phyloP scores from a whole-genome alignment of 2,113 vertebrate genomes.

The Elanoides forficatus region DNA sequence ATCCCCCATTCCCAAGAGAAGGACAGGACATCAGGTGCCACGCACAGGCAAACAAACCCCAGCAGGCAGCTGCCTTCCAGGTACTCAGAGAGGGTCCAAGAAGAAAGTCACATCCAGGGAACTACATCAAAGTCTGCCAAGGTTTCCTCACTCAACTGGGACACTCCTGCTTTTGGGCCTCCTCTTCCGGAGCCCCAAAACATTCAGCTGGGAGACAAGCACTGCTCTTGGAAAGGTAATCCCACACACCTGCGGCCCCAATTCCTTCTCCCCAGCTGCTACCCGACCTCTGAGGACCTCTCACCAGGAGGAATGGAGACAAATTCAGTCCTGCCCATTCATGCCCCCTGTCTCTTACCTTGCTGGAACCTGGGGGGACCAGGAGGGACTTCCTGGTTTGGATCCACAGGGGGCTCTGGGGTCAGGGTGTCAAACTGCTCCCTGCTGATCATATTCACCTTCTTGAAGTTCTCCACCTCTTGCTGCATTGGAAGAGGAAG shows the following conservation, averaged over 20 bases:
- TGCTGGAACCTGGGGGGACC: constrained; percentile 91
- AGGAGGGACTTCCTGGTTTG: constrained; percentile 96
- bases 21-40: neutral
- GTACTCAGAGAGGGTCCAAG: neutral
- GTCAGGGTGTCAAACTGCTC: constrained; percentile 96
- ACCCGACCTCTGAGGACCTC: neutral
- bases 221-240: neutral
- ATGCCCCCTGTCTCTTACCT: constrained; percentile 72
- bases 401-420: constrained; percentile 95
- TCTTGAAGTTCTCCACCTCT: constrained; percentile 99
- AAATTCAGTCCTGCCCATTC: neutral
- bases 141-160: neutral
- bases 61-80: neutral
- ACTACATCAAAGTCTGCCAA: neutral
- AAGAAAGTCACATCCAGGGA: neutral
- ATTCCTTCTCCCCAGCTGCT: neutral
- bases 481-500: constrained; percentile 77
- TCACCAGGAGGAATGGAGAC: neutral
- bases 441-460: constrained; percentile 96
- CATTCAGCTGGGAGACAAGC: neutral
- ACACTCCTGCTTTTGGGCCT: neutral
- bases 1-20: neutral
- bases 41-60: neutral
- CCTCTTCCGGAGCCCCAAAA: neutral
- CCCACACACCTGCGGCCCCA: no score